Base-by-base conservation (phyloP, 2,888 invertebrate genomes). In the Eupsilia transversa region DNA sequence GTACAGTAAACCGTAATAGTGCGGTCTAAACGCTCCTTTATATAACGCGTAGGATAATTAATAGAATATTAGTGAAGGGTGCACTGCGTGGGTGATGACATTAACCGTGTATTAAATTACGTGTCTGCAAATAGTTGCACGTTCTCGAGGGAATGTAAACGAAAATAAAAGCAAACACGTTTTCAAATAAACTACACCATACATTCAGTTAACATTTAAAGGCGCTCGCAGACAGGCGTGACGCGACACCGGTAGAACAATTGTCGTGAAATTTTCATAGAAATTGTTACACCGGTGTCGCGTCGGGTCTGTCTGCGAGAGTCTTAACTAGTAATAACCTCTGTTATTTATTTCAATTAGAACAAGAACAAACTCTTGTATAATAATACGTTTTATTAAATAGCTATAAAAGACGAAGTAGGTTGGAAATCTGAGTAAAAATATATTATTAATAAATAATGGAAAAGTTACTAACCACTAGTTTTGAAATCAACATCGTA, bases 91-190 rank as follows among this genome's bases (percentile, higher is more conserved):
- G 79, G 83, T 35, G 61, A 43, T 12, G 49, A 46, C 27, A 27
- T 52, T 73, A 49, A 38, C 9, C 10, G 30, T 43, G 52, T 68
- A 60, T 60, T 67, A 33, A 3, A 65, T 74, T 57, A 70, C 56
- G 46, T 64, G 20, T 79, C 79, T 72, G 69, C 27, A 66, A 83
- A 83, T 79, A 79, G 38, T 38, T 56, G 20, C 49, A 43, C 60
- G 23, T n/a, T 66, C 56, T 56, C 23, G 9, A 35, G 23, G 65
- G 17, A 46, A 43, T 30, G 54, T 67, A 66, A 69, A 79, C 66
- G 69, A 72, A 81, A 65, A n/a, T 60, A 65, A 68, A 67, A 73
- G n/a, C 49, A 67, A 49, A 73, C 30, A 52, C 4, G 10, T 56
- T 56, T 30, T 59, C 6, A 54, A 52, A 9, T 61, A 59, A 33